A percentile compares a stretch with the other conserved stretches of the same genome.
phyloP scores from a whole-genome alignment of 1,140 invertebrate species.

The Limonius californicus region DNA sequence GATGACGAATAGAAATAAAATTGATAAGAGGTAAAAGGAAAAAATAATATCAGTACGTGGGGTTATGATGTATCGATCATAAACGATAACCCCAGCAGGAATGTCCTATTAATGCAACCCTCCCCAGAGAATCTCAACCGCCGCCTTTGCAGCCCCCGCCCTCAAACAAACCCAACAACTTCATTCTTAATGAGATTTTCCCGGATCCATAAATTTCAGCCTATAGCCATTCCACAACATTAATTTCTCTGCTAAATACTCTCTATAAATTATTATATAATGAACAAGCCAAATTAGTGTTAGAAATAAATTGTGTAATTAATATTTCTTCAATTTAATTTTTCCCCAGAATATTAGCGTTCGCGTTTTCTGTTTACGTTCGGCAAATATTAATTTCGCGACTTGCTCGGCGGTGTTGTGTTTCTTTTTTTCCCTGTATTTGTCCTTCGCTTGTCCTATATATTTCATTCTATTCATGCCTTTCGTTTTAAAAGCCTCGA shows the following conservation, averaged over 20 bases:
- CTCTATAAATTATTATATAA: slow-evolving; percentile 48
- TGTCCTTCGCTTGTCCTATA: too few relatives aligned
- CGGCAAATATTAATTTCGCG: not conserved
- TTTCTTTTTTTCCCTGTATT: too few relatives aligned
- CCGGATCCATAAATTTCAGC: slow-evolving; percentile 49
- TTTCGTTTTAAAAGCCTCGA: too few relatives aligned
- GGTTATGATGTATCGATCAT: slow-evolving; percentile 8
- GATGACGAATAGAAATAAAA: too few relatives aligned
- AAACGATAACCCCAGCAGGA: slow-evolving; percentile 6
- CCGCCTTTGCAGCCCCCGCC: slow-evolving; percentile 27
- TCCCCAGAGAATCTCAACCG: slow-evolving; percentile 16
- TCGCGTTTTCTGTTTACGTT: not conserved
- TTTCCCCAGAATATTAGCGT: not conserved
- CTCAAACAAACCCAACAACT: slow-evolving; percentile 46
- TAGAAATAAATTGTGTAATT: slow-evolving; percentile 44
- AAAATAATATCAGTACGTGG: not conserved
- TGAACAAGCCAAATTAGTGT: slow-evolving; percentile 44
- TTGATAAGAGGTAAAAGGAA: not conserved
- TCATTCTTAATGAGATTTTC: slow-evolving; percentile 50
- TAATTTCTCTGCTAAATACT: slow-evolving; percentile 49
- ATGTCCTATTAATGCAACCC: slow-evolving; percentile 9
- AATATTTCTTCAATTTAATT: slow-evolving; percentile 29
- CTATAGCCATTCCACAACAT: slow-evolving; percentile 48
- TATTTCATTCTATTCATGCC: too few relatives aligned
- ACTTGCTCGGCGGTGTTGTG: too few relatives aligned